These are phyloP conservation scores for Anarhynchus alexandrinus DNA, from an alignment of 2,113 vertebrate genomes.

Conservation along the genomic window DNA sequence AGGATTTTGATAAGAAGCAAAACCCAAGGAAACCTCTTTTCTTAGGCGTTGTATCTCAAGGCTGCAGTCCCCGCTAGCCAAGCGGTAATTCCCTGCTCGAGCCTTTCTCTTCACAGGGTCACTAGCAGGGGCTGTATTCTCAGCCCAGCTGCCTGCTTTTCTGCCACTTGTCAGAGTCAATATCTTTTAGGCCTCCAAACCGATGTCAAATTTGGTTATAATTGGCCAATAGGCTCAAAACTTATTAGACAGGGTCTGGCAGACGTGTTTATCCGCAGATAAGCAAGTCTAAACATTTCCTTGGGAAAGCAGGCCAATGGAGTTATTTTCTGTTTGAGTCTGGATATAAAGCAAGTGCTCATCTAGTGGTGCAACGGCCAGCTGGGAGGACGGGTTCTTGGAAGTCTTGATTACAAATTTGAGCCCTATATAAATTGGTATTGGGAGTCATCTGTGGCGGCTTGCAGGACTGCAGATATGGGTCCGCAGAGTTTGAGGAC, in stretches of 20 bases:
- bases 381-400: not conserved
- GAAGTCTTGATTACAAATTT: not conserved
- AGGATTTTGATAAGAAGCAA: not conserved
- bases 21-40: not conserved
- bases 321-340: not conserved
- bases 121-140: accelerated
- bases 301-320: not conserved
- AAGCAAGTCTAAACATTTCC: conserved; percentile 38
- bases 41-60: accelerated
- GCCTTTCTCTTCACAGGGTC: not conserved
- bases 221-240: conserved; percentile 15
- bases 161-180: not conserved
- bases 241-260: not conserved
- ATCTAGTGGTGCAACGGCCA: not conserved
- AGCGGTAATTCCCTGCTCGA: accelerated
- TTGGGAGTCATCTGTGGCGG: not conserved
- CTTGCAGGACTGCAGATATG: not conserved
- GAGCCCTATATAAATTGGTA: not conserved
- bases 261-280: not conserved
- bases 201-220: not conserved
- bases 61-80: accelerated
- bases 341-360: not conserved
- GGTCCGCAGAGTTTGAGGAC: not conserved
- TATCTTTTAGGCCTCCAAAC: not conserved
- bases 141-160: not conserved